Evolutionary conservation across 2,888 invertebrate genomes (phyloP), one percentile per base, ranked within the genome.

Genomic region (Caenorhabditis doughertyi): DNA sequence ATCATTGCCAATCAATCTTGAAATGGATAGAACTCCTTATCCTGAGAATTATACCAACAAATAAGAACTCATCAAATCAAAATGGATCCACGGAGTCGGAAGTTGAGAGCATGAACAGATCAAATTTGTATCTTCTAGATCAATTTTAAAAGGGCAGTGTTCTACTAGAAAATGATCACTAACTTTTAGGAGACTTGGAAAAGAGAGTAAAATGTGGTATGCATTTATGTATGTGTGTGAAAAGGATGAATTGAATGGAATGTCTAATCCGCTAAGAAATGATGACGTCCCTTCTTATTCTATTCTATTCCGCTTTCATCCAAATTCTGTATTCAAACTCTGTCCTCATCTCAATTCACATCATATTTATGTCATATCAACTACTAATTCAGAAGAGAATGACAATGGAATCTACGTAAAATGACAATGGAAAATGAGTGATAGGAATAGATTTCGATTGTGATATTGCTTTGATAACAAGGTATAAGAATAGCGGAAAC

Each of bases 251-350:
- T 47, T 47, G 18, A 32, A 62, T 62, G 44, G 58, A 32, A 64
- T 47, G 21, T 64, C 64, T 64, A 64, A 64, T 64, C 64, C 47
- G 18, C 18, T 25, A 29, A 9, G 32, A 32, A 32, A 32, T 62
- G 62, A 62, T 49, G 64, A 47, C 64, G 47, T 47, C 47, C n/a
- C 42, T n/a, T 58, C 23, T 16, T 47, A 18, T 21, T 32, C 42
- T 60, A n/a, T 47, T 62, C 44, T 60, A 18, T 42, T 42, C 27
- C 13, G 7, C 23, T 7, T 53, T 27, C 27, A 53, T 27, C 13
- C 16, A 3, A 8, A 42, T 60, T 60, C 42, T 60, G 42, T 60
- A 62, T 62, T 62, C 44, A 42, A 60, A 60, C 60, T 60, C 56
- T 21, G 42, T 35, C 21, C 60, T 60, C n/a, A 3, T 47, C 7